Evolutionary conservation across 2,797 vertebrate species (phyloP).

Genomic region (Thamnophis elegans): DNA sequence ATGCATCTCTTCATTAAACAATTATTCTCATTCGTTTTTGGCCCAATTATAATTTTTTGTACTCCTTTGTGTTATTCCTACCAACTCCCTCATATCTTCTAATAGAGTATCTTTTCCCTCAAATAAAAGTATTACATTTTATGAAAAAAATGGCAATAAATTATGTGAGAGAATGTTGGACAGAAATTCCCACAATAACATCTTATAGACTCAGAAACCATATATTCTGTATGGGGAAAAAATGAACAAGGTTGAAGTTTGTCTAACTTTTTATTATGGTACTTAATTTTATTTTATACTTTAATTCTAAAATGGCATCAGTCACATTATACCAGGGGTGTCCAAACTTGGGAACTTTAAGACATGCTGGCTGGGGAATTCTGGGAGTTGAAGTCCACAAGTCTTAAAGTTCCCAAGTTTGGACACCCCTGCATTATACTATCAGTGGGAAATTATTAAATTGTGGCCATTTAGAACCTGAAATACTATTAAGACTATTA

Average conservation of each 20-base stretch:
- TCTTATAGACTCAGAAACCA: background rate
- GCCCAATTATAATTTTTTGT: background rate
- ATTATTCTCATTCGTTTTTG: background rate
- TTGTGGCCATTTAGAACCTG: background rate
- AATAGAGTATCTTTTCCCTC: background rate
- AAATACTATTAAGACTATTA: background rate
- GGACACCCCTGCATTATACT: background rate
- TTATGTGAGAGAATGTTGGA: no score
- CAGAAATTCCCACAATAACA: background rate
- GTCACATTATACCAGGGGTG: background rate
- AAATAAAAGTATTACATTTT: background rate
- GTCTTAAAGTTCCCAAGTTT: no score
- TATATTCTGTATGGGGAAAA: background rate
- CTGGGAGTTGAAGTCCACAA: no score
- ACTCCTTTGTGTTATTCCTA: background rate
- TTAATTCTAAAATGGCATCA: background rate
- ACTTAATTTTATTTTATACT: background rate
- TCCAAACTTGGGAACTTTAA: no score
- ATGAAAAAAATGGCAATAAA: background rate
- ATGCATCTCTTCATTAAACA: background rate
- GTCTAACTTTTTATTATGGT: background rate
- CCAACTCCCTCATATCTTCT: background rate
- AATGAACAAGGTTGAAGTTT: background rate
- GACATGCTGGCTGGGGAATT: no score
- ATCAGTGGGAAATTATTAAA: background rate